Evolutionary conservation across 53 echinoderm and acorn worm species (phyloP).

Genomic region (Glandiceps talaboti): DNA sequence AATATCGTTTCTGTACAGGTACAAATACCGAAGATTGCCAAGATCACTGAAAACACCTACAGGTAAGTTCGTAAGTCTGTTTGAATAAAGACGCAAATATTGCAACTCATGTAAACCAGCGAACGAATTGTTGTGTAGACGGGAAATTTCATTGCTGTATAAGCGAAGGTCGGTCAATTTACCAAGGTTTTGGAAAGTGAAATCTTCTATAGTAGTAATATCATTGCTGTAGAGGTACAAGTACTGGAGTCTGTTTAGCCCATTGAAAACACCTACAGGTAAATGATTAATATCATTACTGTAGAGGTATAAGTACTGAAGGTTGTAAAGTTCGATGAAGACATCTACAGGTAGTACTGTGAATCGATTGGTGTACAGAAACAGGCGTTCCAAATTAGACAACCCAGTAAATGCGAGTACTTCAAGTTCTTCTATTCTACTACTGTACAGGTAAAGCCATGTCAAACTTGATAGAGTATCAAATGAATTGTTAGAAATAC

Average conservation of each 20-base stretch:
- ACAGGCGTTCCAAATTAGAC: not conserved
- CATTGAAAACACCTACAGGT: not conserved
- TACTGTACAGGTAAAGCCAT: not conserved
- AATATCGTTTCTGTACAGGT: not conserved
- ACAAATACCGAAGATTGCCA: not conserved
- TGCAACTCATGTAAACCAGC: not conserved
- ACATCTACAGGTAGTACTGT: not conserved
- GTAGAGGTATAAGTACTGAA: not conserved
- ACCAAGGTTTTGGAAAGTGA: not conserved
- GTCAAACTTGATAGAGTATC: not conserved
- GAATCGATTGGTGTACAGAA: not conserved
- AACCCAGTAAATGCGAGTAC: not conserved
- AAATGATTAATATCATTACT: not conserved
- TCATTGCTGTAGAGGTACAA: not conserved
- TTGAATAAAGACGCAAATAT: not conserved
- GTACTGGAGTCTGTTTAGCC: not conserved
- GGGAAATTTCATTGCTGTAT: not conserved
- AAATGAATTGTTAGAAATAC: not conserved
- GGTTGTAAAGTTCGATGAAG: not conserved
- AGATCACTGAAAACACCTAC: not conserved
- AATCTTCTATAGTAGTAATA: too few relatives aligned
- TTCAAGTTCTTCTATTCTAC: not conserved
- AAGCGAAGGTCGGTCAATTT: not conserved
- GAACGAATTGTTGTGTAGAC: not conserved
- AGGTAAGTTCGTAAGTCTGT: not conserved